Base-by-base conservation (phyloP, 2,797 vertebrate genomes). In the Sciurus carolinensis region DNA sequence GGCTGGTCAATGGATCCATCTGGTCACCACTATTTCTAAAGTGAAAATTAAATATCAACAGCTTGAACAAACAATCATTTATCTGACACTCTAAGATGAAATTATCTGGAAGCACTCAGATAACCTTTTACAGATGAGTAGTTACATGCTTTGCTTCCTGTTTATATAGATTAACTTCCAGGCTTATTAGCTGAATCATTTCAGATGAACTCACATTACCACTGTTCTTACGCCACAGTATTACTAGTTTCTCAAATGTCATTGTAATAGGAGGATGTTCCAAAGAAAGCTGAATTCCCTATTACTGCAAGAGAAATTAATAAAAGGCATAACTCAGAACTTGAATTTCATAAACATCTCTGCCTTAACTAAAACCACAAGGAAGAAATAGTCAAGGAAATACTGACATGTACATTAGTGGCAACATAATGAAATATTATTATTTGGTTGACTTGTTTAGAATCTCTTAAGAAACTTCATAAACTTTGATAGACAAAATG, bases 31-130 rank as follows among this genome's bases (percentile, higher is more conserved):
- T 83, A 93, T 66, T 67, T 96, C 92, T 93, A 85, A 97, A 87
- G 94, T 94, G 91, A 97, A 97, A 95, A 93, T 95, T 95, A 94
- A 97, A 96, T 91, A 93, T 62, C 83, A 93, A 94, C 91, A 94
- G 86, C 76, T 97, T 97, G 82, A 94, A 80, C 85, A 96, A 97
- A 95, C 90, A 91, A 73, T 85, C 72, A 84, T 84, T 96, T 87
- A 91, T 95, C 88, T 96, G 84, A 94, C 76, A 96, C 92, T 96
- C 76, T 77, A 94, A 93, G 52, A 90, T 9, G 20, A 94, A 97
- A 93, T 97, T 86, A 96, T 95, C 88, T 96, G 83, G 94, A 97
- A 97, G 92, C 54, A n/a, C 79, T 91, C 83, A 36, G 59, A 72
- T 92, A 90, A 95, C 71, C 67, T 91, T 91, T 96, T 87, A 90